These are phyloP conservation scores for Camponotus vicinus DNA, from an alignment of 1,140 invertebrate genomes.

Conservation along the genomic window DNA sequence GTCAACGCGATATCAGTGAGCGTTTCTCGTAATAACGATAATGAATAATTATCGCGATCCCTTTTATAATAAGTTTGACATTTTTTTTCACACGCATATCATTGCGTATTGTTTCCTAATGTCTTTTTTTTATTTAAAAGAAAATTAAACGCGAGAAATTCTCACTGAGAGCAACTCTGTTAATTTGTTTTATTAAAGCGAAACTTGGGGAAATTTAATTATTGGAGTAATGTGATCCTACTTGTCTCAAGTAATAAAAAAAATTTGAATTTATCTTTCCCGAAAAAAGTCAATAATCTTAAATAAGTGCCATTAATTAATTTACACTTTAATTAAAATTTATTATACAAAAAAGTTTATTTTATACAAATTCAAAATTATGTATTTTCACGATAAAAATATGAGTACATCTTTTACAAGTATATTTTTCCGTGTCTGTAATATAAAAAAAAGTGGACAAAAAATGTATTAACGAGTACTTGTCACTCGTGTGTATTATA, in stretches of 20 bases:
- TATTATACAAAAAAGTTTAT: neutral
- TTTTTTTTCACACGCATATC: neutral
- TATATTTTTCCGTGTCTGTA: neutral
- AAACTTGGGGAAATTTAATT: too few relatives aligned
- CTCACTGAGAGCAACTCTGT: too few relatives aligned
- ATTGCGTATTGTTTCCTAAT: neutral
- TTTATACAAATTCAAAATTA: too few relatives aligned
- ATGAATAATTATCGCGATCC: neutral
- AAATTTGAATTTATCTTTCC: neutral
- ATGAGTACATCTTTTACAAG: too few relatives aligned
- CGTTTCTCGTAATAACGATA: conserved; percentile 22
- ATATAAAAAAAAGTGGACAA: neutral
- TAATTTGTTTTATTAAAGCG: too few relatives aligned
- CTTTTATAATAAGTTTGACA: neutral
- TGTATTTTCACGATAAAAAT: too few relatives aligned
- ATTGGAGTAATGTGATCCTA: too few relatives aligned
- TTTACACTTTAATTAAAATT: neutral
- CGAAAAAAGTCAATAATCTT: neutral
- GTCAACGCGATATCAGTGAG: conserved; percentile 10
- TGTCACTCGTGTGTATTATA: conserved; percentile 16
- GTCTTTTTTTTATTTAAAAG: neutral
- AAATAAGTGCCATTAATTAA: neutral
- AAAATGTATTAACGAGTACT: conserved; percentile 1
- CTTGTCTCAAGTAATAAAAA: neutral
- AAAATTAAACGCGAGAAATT: too few relatives aligned